Base-by-base conservation (phyloP, 2,888 invertebrate species). In the Brachynemurus nebulosus region DNA sequence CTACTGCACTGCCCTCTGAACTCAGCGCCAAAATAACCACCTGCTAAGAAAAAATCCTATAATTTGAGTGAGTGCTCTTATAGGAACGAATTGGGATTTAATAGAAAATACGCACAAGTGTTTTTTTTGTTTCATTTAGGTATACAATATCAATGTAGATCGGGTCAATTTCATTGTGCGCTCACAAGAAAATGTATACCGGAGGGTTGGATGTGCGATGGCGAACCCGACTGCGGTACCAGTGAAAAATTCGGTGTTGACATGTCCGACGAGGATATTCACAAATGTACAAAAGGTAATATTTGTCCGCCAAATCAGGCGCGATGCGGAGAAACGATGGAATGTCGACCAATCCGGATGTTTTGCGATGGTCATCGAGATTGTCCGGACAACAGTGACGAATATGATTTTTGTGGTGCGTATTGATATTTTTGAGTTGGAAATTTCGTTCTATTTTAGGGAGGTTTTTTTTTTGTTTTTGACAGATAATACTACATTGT, bases 161-260 rank as follows among this genome's bases (percentile, higher is more conserved):
- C 70, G 51, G 76, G 76, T 14, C 80, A 82, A 67, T 89, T 89
- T 66, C 76, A 76, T 49, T 91, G 91, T 64, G 66, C 64, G 47
- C 63, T 67, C 50, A 78, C 78, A 52, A 72, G 73, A 45, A 77
- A 76, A 61, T 88, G 86, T 67, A 74, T 88, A 57, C 80, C 84
- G 50, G 68, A 67, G 47, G 75, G 76, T 54, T 82, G 81, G 80
- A 67, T 76, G 49, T 84, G 83, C 65, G 86, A 86, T 65, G 80
- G 79, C 41, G 80, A 82, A 59, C 65, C 68, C 33, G 85, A 86
- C 65, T 86, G 86, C 64, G 81, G 80, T n/a, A 65, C 68, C 18
- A 60, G 67, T 46, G 69, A 63, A 4, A 61, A 62, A 44, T 56
- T 63, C 34, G 62, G 67, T 2, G 54, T 58, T 9, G 78, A 85